Base-by-base conservation (phyloP, 37 sponge, comb jelly and placozoan genomes). In the Dysidea cf. avara region DNA sequence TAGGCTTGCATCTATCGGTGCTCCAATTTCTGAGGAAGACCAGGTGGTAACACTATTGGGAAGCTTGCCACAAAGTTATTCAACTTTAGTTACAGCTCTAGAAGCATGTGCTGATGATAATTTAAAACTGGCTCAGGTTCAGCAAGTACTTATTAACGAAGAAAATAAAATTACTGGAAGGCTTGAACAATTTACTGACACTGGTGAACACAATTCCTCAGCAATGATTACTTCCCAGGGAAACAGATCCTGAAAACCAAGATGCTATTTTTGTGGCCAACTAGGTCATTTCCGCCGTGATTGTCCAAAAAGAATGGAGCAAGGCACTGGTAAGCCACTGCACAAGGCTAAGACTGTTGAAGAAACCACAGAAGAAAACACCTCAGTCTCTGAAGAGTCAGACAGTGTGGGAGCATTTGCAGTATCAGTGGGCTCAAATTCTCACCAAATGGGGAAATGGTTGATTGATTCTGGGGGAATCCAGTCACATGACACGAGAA, bases 401-500 rank as follows among this genome's bases (percentile, higher is more conserved):
- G 46, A 43, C 7, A 43, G 46, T 43, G 46, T 9, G 2, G 54
- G 64, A 47, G 70, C 40, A 47, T 83, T 83, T 64, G 22, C 73
- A 56, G 74, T 35, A 7, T 69, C 81, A 26, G 52, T 43, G 5
- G 46, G 46, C 9, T 43, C 29, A 21, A 35, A 11, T 13, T 30
- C 22, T 22, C 33, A 2, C 31, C 50, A 56, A 26, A 61, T 20
- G 7, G 38, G 25, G 0, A 46, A 53, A 39, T 83, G 84, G 77
- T n/a, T 83, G 56, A 71, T 83, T 6, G 83, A 83, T 38, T 82
- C 82, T 31, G 61, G 80, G n/a, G 3, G 72, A 72, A 46, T 74
- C 82, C 7, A 83, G 84, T 69, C 71, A 83, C 72, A 83, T 83
- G 84, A 83, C 72, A n/a, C 17, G 30, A 3, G 16, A 76, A 7